phyloP scores from a whole-genome alignment of 2,797 vertebrate species.

The Silurus lanzhouensis region DNA sequence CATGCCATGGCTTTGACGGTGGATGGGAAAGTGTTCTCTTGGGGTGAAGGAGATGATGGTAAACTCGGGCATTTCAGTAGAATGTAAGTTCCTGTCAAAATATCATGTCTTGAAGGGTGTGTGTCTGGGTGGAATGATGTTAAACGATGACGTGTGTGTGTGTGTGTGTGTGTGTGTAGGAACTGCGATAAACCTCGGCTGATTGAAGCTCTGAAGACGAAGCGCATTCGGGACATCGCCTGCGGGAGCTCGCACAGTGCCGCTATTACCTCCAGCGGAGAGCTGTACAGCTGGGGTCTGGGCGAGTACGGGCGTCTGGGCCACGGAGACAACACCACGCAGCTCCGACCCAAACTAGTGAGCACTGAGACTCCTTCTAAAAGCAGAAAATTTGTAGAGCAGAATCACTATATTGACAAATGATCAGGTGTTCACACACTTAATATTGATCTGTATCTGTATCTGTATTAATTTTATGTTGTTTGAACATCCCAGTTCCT shows the following conservation, averaged over 20 bases:
- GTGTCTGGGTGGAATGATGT: background rate
- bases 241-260: slow-evolving; percentile 98
- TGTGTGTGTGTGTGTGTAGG: slow-evolving; percentile 68
- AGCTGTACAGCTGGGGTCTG: slow-evolving; percentile 98
- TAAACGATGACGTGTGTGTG: background rate
- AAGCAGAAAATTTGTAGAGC: no score
- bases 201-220: slow-evolving; percentile 94
- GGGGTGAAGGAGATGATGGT: slow-evolving; percentile 98
- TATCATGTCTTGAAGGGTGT: background rate
- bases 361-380: background rate
- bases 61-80: slow-evolving; percentile 98
- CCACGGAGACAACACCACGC: slow-evolving; percentile 96
- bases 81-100: slow-evolving; percentile 78
- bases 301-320: slow-evolving; percentile 96
- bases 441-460: no score
- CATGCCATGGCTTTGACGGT: slow-evolving; percentile 97
- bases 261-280: slow-evolving; percentile 96
- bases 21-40: slow-evolving; percentile 97
- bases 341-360: slow-evolving; percentile 98
- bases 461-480: no score
- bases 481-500: no score
- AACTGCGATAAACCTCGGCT: slow-evolving; percentile 98
- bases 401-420: no score
- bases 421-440: no score
- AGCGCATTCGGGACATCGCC: slow-evolving; percentile 95